Evolutionary conservation across 2,797 vertebrate species (phyloP), one percentile per base, ranked within the genome.

Genomic region (Tiaroga cobitis): DNA sequence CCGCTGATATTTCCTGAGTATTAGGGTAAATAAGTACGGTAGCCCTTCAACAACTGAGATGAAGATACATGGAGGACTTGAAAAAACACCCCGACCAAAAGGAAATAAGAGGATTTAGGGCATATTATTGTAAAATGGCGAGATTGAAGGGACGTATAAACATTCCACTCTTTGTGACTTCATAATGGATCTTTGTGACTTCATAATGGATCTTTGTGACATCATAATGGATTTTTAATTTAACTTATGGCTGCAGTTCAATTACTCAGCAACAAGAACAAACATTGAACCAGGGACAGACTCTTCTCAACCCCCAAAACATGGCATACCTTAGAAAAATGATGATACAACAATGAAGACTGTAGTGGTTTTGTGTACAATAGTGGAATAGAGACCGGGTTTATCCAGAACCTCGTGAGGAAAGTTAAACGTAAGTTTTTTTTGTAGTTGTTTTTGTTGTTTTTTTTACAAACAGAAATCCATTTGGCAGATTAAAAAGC

Each of bases 31-130:
- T 88, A 86, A 91, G 89, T 86, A 69, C 87, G 92, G 90, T 94
- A 94, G 93, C 93, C 94, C 93, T 95, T 95, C 92, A 91, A 91
- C 85, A 74, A 91, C 92, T 90, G 86, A 91, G 91, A 93, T 88
- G 86, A 86, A 88, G 90, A 88, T 81, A 83, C 86, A 84, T 89
- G 83, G 89, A 87, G 85, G 89, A 90, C 65, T 84, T 70, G 51
- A 61, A 59, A 77, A 51, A 39, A 39, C 85, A 65, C 81, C 63
- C 77, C 83, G 82, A 89, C 82, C 69, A 63, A 87, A 88, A 59
- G 87, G 90, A 83, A 89, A 85, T 88, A 68, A 75, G 67, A 86
- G 85, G 84, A 90, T 90, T 85, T 79, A 72, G 80, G 75, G 84
- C 83, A 88, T 90, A 34, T 21, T 7, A 78, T 63, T 83, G 43